These are phyloP conservation scores for Malurus leucopterus DNA, from an alignment of 2,797 vertebrate species.

Conservation along the genomic window DNA sequence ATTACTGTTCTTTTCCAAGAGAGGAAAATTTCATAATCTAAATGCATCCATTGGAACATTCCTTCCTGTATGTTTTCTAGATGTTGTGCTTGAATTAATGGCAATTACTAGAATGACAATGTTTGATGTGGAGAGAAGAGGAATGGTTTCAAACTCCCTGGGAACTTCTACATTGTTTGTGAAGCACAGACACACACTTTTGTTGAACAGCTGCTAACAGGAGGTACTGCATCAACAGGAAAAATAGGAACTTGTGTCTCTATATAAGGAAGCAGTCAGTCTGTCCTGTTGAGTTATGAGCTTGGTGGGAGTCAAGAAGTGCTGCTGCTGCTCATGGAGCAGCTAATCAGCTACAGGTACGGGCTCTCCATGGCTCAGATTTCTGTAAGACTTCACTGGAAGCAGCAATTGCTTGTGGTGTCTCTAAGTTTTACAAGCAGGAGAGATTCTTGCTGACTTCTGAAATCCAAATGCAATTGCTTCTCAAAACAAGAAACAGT, in stretches of 20 bases:
- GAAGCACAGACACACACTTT: neutral
- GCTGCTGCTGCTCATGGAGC: neutral
- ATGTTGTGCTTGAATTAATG: neutral
- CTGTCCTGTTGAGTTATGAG: neutral
- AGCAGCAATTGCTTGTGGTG: neutral
- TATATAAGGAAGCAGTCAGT: neutral
- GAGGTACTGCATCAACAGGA: neutral
- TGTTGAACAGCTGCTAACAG: neutral
- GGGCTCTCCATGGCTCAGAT: rapidly evolving
- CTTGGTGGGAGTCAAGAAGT: neutral
- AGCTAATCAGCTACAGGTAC: neutral
- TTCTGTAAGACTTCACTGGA: neutral
- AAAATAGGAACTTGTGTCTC: neutral
- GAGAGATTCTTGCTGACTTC: neutral
- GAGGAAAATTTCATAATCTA: neutral
- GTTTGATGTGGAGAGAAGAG: neutral
- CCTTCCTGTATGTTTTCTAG: neutral
- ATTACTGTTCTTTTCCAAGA: neutral
- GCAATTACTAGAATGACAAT: neutral
- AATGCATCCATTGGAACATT: neutral
- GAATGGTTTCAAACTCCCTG: neutral
- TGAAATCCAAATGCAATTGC: neutral
- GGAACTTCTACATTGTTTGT: neutral
- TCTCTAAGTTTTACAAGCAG: neutral
- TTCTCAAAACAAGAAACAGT: neutral